Base-by-base conservation (phyloP, 2,888 invertebrate genomes). In the Scaptodrosophila latifasciaeformis region DNA sequence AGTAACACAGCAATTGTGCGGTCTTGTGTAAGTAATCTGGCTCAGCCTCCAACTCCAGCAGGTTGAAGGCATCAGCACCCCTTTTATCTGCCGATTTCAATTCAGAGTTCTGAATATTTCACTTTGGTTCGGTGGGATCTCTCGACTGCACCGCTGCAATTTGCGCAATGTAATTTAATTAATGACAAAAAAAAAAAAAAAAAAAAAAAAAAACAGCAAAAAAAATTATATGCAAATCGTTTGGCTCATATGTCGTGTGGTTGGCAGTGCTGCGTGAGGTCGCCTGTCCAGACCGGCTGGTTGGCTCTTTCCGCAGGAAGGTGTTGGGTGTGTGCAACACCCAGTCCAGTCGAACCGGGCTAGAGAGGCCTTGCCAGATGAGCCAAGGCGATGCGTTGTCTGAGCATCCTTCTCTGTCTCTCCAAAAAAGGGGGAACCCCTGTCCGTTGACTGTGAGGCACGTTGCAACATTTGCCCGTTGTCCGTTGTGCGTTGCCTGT, bases 151-250 rank as follows among this genome's bases (percentile, higher is more conserved):
- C 3, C 17, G 42, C 67, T 75, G 81, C 82, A 82, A 81, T 83
- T 82, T 82, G 77, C 81, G 71, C 81, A 67, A 82, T 82, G 82
- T 83, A 83, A 82, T 82, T 82, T 83, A 82, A 82, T 82, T 82
- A 82, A 82, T 83, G 82, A 82, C 78, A 81, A 81, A 77, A 72
- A 78, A 71, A 61, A 56, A 45, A 37, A 18, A 12, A 30, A 40
- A 61, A 56, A 45, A 37, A 18, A 12, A 30, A 40, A 82, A 82
- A 82, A 82, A 82, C 78, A 81, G 79, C 75, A 72, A 78, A 71
- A 61, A 56, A 45, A 37, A 18, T 10, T 24, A 40, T 81, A 81
- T 81, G 76, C 70, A 80, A 76, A 79, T 79, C 69, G 72, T 68
- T 64, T 65, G 70, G 60, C 60, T 61, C 59, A 51, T 57, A 44